Percentiles rank a stretch among this genome's conserved stretches.
Conservation (phyloP, 2,888 invertebrate genomes). For the Mesorhabditis sp. region DNA sequence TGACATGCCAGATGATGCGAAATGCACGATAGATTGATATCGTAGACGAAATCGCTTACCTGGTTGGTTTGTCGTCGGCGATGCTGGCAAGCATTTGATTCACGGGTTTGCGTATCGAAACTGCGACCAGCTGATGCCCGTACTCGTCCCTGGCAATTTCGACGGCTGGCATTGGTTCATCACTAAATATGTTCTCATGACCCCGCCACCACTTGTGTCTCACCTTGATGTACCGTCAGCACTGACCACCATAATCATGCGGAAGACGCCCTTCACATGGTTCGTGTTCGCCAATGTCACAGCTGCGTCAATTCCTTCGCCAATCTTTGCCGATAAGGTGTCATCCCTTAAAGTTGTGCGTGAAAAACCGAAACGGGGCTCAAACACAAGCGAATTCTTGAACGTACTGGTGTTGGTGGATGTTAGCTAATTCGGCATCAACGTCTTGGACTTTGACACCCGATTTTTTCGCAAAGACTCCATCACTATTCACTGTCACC, state of each 20-base stretch:
- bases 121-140: slow-evolving; percentile 38
- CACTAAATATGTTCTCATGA: slow-evolving; percentile 17
- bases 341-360: slow-evolving; percentile 21
- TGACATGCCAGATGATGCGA: not conserved
- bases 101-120: slow-evolving; percentile 41
- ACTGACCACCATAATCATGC: slow-evolving; percentile 42
- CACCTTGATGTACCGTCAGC: slow-evolving; percentile 47
- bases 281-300: slow-evolving; percentile 38
- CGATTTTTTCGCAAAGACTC: slow-evolving; percentile 26
- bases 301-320: slow-evolving; percentile 42
- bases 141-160: slow-evolving; percentile 36
- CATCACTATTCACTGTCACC: slow-evolving; percentile 43
- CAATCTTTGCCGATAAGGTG: slow-evolving; percentile 41
- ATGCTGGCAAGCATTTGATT: slow-evolving; percentile 38
- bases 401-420: slow-evolving; percentile 14
- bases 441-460: slow-evolving; percentile 21
- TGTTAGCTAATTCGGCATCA: slow-evolving; percentile 13
- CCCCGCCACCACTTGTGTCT: not conserved
- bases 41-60: slow-evolving; percentile 13
- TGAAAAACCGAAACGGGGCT: not conserved
- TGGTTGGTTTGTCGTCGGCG: slow-evolving; percentile 31
- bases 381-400: slow-evolving; percentile 11
- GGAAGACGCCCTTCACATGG: slow-evolving; percentile 37
- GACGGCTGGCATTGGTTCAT: slow-evolving; percentile 39
- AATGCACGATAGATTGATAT: not conserved